phyloP scores from a whole-genome alignment of 2,797 vertebrate species.

The Mareca strepera region DNA sequence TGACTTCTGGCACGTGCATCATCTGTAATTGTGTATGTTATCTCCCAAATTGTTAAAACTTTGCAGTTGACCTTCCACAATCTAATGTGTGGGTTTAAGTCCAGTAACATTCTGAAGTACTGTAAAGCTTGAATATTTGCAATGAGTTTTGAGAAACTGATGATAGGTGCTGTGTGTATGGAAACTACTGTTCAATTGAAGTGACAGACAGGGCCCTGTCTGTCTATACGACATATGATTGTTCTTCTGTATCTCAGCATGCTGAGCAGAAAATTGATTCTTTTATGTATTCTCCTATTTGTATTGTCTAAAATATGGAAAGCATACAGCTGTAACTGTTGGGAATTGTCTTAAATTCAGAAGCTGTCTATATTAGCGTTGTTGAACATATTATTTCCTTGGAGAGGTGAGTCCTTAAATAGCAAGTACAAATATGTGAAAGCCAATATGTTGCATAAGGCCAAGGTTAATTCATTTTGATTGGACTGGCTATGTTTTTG shows the following conservation, averaged over 20 bases:
- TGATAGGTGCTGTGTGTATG: not conserved
- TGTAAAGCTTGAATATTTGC: not conserved
- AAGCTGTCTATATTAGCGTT: not conserved
- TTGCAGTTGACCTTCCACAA: not conserved
- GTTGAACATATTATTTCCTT: not conserved
- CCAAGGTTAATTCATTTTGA: not conserved
- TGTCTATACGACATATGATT: not conserved
- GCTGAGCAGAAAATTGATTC: not conserved
- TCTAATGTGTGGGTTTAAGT: not conserved
- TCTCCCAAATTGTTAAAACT: not conserved
- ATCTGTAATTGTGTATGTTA: not conserved
- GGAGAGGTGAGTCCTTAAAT: not conserved
- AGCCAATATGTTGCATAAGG: not conserved
- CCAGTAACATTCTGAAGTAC: not conserved
- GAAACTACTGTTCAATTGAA: not conserved
- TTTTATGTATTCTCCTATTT: not conserved
- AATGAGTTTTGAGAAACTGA: not conserved
- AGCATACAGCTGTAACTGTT: not conserved
- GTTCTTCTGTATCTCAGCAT: not conserved
- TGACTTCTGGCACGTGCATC: not conserved
- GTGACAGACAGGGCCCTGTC: not conserved
- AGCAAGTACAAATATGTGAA: not conserved
- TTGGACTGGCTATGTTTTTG: not conserved
- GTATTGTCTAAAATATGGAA: not conserved
- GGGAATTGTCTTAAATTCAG: not conserved